Conservation (phyloP, 1,140 invertebrate genomes). For the Drosophila ananassae region DNA sequence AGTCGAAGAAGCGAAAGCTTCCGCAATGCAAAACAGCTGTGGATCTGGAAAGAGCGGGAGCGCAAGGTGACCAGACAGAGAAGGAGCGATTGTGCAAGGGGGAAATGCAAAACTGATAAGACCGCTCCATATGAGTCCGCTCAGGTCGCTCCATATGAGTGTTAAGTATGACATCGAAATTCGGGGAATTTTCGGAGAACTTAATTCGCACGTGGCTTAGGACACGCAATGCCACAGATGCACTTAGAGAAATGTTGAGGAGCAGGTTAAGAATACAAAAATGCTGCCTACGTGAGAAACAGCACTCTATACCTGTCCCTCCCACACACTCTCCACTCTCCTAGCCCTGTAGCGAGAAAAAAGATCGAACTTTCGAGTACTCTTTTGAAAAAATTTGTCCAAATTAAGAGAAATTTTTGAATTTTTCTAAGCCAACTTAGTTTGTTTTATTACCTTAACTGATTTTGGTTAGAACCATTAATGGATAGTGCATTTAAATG, state of each 20-base stretch:
- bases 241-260: no score
- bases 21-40: constrained; percentile 69
- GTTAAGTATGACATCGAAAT: constrained; percentile 18
- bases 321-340: constrained; percentile 2
- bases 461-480: not conserved
- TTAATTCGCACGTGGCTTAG: constrained; percentile 57
- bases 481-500: not conserved
- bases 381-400: not conserved
- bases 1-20: constrained; percentile 58
- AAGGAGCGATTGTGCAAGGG: constrained; percentile 35
- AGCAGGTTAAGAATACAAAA: constrained; percentile 25
- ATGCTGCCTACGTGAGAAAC: constrained; percentile 72
- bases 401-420: not conserved
- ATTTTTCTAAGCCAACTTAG: not conserved
- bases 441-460: no score
- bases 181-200: constrained; percentile 41
- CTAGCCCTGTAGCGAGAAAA: not conserved
- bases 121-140: constrained; percentile 14
- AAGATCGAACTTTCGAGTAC: constrained; percentile 21
- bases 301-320: constrained; percentile 18
- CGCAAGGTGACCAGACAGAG: constrained; percentile 14
- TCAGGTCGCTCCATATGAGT: constrained; percentile 16
- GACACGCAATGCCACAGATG: constrained; percentile 21
- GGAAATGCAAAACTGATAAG: constrained; percentile 57
- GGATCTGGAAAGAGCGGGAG: constrained; percentile 1